Evolutionary conservation across 23 tunicate species (phyloP).

Genomic region (Styela clava): DNA sequence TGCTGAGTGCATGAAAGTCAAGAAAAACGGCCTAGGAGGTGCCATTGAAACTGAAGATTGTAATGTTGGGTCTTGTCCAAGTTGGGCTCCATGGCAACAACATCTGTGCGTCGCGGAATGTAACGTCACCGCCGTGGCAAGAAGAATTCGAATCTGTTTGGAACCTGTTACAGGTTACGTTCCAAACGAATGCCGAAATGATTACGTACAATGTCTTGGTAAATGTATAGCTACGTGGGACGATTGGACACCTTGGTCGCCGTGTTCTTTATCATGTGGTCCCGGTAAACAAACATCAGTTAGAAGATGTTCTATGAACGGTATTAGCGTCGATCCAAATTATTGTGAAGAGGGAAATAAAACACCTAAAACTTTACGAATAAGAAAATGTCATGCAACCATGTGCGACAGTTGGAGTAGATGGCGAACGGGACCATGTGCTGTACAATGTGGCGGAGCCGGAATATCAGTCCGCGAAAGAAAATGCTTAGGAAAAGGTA

Average conservation of each 20-base stretch:
- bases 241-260: neutral
- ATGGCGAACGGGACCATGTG: neutral
- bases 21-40: neutral
- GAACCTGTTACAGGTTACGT: neutral
- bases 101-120: neutral
- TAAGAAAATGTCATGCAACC: neutral
- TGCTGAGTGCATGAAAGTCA: neutral
- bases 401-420: constrained; percentile 6
- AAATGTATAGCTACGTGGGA: constrained; percentile 1
- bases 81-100: neutral
- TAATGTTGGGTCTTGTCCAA: neutral
- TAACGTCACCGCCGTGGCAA: neutral
- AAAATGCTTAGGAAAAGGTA: neutral
- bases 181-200: constrained; percentile 3
- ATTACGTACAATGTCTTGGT: neutral
- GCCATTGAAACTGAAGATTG: neutral
- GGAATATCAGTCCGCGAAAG: neutral
- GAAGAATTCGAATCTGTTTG: constrained; percentile 6
- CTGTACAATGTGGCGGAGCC: constrained; percentile 12
- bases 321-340: neutral
- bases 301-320: neutral
- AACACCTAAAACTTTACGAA: neutral
- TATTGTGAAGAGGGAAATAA: neutral
- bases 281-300: constrained; percentile 12
- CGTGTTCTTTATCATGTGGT: neutral